A percentile compares a stretch with the other conserved stretches of the same genome.
Evolutionary conservation across 2,888 invertebrate species (phyloP).

Genomic region (Caenorhabditis becei): DNA sequence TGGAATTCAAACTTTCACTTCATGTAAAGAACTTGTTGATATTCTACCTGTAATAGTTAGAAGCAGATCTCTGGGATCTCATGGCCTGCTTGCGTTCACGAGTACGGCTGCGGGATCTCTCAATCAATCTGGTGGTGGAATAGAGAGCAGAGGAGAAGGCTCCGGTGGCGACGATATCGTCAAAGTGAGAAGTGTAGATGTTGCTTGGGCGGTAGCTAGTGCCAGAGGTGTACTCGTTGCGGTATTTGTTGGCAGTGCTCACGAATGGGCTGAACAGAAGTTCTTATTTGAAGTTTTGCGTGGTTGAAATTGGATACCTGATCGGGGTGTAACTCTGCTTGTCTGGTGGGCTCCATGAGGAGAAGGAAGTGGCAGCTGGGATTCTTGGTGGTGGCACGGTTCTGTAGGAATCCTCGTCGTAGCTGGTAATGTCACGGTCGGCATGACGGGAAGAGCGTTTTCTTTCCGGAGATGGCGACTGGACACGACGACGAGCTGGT

Average conservation of each 20-base stretch:
- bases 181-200: conserved; percentile 79
- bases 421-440: conserved; percentile 71
- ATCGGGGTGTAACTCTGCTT: conserved; percentile 78
- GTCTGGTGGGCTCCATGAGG: conserved; percentile 80
- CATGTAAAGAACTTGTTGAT: not conserved
- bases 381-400: conserved; percentile 78
- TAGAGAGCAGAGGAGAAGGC: conserved; percentile 80
- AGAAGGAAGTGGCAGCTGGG: conserved; percentile 78
- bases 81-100: conserved; percentile 80
- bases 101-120: conserved; percentile 80
- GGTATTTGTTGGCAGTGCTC: conserved; percentile 77
- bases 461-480: conserved; percentile 72
- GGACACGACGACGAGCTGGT: conserved; percentile 69
- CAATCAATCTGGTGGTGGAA: conserved; percentile 78
- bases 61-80: conserved; percentile 78
- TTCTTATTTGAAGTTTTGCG: not conserved
- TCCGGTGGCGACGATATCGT: conserved; percentile 80
- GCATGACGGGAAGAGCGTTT: conserved; percentile 60
- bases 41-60: conserved; percentile 76
- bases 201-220: conserved; percentile 72
- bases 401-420: conserved; percentile 77
- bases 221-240: conserved; percentile 75
- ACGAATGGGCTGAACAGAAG: conserved; percentile 70
- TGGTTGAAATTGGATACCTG: conserved; percentile 50
- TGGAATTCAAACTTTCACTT: conserved; percentile 7